A percentile compares a stretch with the other conserved stretches of the same genome.
phyloP scores from a whole-genome alignment of 2,797 vertebrate species.

The Acrocephalus scirpaceus region DNA sequence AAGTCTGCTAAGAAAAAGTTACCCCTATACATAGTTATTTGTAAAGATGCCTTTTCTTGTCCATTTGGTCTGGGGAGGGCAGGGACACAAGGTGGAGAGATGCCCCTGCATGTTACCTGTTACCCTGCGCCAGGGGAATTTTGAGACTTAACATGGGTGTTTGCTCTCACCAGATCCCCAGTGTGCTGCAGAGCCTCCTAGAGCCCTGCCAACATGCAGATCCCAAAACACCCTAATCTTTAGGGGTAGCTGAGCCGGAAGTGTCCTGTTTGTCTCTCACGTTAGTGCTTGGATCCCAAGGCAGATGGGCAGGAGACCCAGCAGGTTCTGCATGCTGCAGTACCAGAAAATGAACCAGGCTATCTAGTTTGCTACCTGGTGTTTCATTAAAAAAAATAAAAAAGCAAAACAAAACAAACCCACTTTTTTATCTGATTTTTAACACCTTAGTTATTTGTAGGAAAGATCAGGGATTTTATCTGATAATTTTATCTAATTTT shows the following conservation, averaged over 20 bases:
- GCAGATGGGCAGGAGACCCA: background rate
- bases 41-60: background rate
- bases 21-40: background rate
- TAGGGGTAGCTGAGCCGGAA: background rate
- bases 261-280: background rate
- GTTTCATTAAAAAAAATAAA: background rate
- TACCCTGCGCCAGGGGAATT: background rate
- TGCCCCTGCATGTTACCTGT: background rate
- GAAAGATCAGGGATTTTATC: background rate
- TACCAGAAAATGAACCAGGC: background rate
- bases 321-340: background rate
- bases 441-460: background rate
- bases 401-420: background rate
- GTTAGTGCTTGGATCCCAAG: background rate
- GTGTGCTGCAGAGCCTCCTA: background rate
- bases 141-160: fast-evolving
- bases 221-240: background rate
- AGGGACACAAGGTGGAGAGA: background rate
- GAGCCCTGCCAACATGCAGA: background rate
- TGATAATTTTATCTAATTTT: background rate
- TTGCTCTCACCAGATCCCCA: background rate
- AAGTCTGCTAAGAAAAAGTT: background rate
- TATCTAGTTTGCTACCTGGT: background rate
- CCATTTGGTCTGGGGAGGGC: background rate
- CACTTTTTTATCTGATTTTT: background rate